Evolutionary conservation across 2,113 vertebrate genomes (phyloP).

Genomic region (Spheniscus mendiculus): DNA sequence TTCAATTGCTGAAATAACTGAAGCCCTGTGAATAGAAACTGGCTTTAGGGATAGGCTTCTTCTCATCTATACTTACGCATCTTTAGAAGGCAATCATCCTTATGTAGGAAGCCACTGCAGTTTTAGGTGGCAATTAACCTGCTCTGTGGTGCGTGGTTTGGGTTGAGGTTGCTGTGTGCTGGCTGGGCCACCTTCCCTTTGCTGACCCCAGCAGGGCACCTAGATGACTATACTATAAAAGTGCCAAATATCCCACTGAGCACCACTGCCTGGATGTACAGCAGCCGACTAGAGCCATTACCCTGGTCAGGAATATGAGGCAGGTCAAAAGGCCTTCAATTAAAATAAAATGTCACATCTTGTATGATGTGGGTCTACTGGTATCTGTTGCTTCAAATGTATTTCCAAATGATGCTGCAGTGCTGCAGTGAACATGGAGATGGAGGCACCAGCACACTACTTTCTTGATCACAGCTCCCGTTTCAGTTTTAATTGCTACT

Average conservation of each 20-base stretch:
- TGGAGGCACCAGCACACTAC: background rate
- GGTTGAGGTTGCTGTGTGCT: background rate
- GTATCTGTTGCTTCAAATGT: background rate
- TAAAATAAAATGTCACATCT: background rate
- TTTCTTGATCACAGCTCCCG: background rate
- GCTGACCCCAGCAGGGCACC: background rate
- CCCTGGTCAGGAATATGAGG: background rate
- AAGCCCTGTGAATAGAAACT: background rate
- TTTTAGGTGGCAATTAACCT: background rate
- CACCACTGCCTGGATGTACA: background rate
- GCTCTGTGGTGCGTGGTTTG: background rate
- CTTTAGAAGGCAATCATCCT: background rate
- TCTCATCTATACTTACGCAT: background rate
- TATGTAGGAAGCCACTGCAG: background rate
- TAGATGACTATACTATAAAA: background rate
- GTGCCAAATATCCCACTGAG: background rate
- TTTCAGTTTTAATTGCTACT: slow-evolving; percentile 13
- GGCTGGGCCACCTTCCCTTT: background rate
- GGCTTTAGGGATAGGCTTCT: background rate
- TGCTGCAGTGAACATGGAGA: background rate
- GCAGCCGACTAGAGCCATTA: background rate
- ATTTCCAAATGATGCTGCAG: background rate
- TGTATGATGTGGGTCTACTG: background rate
- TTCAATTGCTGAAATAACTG: background rate
- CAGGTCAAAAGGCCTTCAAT: background rate